Evolutionary conservation across 2,888 invertebrate genomes (phyloP), one percentile per base, ranked within the genome.

Genomic region (Tineola bisselliella): DNA sequence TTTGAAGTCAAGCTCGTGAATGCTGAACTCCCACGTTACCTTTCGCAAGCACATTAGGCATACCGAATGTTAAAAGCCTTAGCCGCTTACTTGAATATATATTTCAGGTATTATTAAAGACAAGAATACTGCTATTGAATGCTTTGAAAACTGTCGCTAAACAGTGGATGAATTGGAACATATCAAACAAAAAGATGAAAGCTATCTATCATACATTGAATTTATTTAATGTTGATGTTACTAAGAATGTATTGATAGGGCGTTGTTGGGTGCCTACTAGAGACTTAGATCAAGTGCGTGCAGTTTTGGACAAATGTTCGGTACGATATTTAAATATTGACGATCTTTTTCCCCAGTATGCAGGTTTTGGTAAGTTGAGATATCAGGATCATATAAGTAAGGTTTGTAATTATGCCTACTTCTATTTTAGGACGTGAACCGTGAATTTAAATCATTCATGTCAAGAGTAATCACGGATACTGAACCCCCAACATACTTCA

Each of bases 191-290:
- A 60, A 96, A 96, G 76, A 92, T 95, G 75, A 96, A 95, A 75
- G 94, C 95, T 1, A 93, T 96, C 69, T 96, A 94, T 75, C 93
- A 94, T 71, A 92, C 92, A 0, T 87, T 96, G 82, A 96, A 96
- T 77, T 82, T 93, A 68, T 94, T 95, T 76, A 93, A 91, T 69
- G 84, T 93, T 73, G 94, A 95, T 69, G 92, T 94, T 33, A 93
- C 94, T 0, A 92, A 92, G 71, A 94, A 94, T 72, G 93, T 93
- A 74, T 87, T 94, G 52, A 93, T 94, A 62, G 94, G 93, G 1
- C 93, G 93, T 74, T 92, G 93, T 70, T 95, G 94, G 94, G 89
- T 93, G 18, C 92, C 94, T 0, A 82, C 88, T n/a, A 69, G 70
- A 13, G 92, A 94, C 70, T 74, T 93, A 59, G 79, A 87, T 1